Percentiles rank a stretch among this genome's conserved stretches.
phyloP scores from a whole-genome alignment of 2,113 vertebrate genomes.

The Calypte anna region DNA sequence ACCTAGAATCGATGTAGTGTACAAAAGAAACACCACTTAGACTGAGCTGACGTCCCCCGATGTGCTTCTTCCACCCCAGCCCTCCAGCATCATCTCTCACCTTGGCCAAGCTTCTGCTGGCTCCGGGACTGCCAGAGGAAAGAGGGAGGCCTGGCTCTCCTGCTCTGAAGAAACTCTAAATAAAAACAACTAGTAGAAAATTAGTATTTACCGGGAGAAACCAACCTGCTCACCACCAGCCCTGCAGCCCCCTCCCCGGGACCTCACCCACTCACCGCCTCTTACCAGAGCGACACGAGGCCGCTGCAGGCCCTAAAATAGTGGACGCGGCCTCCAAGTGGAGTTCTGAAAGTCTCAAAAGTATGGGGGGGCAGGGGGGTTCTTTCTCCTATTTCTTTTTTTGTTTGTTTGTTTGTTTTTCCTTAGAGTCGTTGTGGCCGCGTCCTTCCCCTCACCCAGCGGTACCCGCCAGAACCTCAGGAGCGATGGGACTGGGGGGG shows the following conservation, averaged over 20 bases:
- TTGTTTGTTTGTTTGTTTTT: too few species aligned
- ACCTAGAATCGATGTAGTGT: neutral
- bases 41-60: accelerated
- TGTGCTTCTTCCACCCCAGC: accelerated
- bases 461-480: neutral
- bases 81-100: neutral
- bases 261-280: accelerated
- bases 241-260: too few species aligned
- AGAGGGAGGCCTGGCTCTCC: neutral
- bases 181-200: neutral
- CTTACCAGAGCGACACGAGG: accelerated
- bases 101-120: accelerated
- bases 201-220: accelerated
- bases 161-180: neutral
- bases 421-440: neutral
- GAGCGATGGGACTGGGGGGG: too few species aligned
- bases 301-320: neutral
- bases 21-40: neutral
- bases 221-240: neutral
- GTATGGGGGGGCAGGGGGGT: too few species aligned
- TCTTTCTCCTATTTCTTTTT: too few species aligned
- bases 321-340: accelerated
- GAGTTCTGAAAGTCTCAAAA: accelerated
- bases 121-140: too few species aligned
- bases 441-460: neutral